Conservation (phyloP, 1,140 invertebrate genomes). For the Drosophila arawakana region DNA sequence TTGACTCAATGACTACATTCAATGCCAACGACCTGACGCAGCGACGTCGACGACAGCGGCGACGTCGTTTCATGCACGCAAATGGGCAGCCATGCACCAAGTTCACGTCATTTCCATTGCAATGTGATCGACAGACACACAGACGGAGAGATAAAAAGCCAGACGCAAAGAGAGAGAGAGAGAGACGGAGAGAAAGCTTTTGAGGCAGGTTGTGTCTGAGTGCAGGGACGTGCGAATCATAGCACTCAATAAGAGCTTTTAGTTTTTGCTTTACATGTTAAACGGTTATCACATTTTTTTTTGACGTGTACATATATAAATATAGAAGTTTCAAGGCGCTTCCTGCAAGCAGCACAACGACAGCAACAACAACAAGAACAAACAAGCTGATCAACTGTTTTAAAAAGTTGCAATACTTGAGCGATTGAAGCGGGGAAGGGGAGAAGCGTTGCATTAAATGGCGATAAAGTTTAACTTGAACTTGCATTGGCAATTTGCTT, state of each 20-base stretch:
- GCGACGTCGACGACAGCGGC: conserved; percentile 20
- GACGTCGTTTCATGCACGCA: conserved; percentile 53
- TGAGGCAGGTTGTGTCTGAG: conserved; percentile 43
- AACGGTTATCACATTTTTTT: conserved; percentile 52
- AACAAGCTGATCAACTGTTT: conserved; percentile 36
- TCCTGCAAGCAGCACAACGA: conserved; percentile 58
- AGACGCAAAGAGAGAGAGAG: not conserved
- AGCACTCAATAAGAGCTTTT: conserved; percentile 32
- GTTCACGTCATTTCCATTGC: conserved; percentile 69
- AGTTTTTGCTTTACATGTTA: conserved; percentile 41
- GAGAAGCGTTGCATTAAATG: conserved; percentile 66
- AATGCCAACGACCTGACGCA: conserved; percentile 84
- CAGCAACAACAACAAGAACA: conserved; percentile 14
- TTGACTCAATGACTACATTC: conserved; percentile 82
- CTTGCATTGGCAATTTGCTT: conserved; percentile 71
- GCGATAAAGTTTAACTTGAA: conserved; percentile 76
- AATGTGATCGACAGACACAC: conserved; percentile 38
- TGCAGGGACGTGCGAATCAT: conserved; percentile 46
- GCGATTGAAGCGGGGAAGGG: conserved; percentile 16
- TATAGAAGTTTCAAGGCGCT: conserved; percentile 83
- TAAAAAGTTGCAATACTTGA: conserved; percentile 67
- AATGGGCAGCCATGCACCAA: conserved; percentile 64
- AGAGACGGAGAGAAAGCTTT: conserved; percentile 23
- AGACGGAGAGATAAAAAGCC: conserved; percentile 4
- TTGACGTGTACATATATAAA: conserved; percentile 58